These are phyloP conservation scores for Genyomyrus donnyi DNA, from an alignment of 2,113 vertebrate species.

Conservation along the genomic window DNA sequence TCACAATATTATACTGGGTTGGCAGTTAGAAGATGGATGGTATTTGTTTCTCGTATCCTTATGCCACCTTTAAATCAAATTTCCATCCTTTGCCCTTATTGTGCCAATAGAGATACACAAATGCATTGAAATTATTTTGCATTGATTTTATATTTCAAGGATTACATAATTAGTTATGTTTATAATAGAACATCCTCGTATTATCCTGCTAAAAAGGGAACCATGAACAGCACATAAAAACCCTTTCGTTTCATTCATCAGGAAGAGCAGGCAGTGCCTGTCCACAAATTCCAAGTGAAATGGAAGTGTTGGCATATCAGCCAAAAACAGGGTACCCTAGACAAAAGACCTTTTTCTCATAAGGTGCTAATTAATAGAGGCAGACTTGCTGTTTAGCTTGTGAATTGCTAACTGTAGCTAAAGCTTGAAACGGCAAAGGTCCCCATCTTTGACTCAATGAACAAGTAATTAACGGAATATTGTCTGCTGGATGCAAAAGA, in stretches of 20 bases:
- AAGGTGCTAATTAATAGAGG: not conserved
- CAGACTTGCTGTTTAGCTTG: conserved; percentile 47
- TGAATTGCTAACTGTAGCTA: conserved; percentile 50
- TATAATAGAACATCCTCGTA: not conserved
- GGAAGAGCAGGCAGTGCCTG: not conserved
- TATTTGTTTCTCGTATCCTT: not conserved
- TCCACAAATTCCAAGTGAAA: conserved; percentile 17
- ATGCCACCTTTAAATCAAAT: not conserved
- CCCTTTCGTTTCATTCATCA: conserved; percentile 4
- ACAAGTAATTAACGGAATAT: conserved; percentile 48
- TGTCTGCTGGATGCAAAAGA: conserved; percentile 15
- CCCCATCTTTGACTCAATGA: conserved; percentile 57
- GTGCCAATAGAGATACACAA: not conserved
- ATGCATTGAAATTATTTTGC: not conserved
- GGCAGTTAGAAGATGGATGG: not conserved
- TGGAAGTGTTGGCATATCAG: conserved; percentile 15
- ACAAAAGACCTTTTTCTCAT: conserved; percentile 13
- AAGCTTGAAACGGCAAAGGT: conserved; percentile 51
- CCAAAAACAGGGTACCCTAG: not conserved
- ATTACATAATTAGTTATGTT: not conserved
- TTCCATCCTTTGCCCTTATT: not conserved
- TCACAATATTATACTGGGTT: not conserved
- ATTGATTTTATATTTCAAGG: not conserved
- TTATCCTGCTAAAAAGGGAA: not conserved
- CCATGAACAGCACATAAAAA: conserved; percentile 35